A percentile compares a stretch with the other conserved stretches of the same genome.
Conservation (phyloP, 2,888 invertebrate species). For the Alentia gelatinosa region DNA sequence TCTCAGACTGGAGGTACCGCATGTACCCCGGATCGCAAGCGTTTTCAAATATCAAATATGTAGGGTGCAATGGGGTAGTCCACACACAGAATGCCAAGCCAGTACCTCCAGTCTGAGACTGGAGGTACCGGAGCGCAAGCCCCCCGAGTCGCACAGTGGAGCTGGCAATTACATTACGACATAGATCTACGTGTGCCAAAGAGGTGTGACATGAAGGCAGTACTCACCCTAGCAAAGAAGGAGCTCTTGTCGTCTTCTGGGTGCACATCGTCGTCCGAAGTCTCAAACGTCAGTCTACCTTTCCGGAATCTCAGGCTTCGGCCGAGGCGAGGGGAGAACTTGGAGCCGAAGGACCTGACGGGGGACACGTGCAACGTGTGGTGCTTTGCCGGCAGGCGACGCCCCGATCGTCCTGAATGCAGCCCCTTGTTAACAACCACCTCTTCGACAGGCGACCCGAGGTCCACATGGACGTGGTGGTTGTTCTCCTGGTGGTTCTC, state of each 20-base stretch:
- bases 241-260: slow-evolving; percentile 41
- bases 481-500: not conserved
- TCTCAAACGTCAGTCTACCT: slow-evolving; percentile 4
- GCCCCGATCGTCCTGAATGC: not conserved
- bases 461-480: not conserved
- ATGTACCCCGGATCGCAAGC: no score
- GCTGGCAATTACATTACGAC: no score
- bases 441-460: not conserved
- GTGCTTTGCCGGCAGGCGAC: not conserved
- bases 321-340: not conserved
- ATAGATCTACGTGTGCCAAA: no score
- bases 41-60: no score
- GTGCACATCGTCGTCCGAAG: not conserved
- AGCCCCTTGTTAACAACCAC: not conserved
- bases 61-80: no score
- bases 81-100: no score
- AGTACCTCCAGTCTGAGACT: no score
- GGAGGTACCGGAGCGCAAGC: no score
- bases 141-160: no score
- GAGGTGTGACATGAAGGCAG: not conserved
- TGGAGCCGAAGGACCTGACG: not conserved
- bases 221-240: slow-evolving; percentile 44
- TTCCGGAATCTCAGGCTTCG: slow-evolving; percentile 16
- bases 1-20: no score
- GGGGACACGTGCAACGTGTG: not conserved